Evolutionary conservation across 2,888 invertebrate species (phyloP).

Genomic region (Lacanobia wlatinum): DNA sequence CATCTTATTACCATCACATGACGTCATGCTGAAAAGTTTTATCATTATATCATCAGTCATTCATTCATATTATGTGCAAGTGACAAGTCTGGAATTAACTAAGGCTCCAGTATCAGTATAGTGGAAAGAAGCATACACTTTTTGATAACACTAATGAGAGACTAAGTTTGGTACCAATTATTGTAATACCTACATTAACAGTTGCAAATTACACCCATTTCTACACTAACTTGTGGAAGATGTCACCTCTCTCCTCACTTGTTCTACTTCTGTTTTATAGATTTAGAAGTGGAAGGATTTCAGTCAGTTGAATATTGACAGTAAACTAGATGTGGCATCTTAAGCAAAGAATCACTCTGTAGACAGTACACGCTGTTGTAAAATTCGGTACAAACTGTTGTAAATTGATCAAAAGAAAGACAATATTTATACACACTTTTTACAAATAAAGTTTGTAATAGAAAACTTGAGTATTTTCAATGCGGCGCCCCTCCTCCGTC

Average conservation of each 20-base stretch:
- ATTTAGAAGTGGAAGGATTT: slow-evolving; percentile 38
- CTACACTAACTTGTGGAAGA: slow-evolving; percentile 54
- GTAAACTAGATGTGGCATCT: slow-evolving; percentile 50
- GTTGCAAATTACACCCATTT: slow-evolving; percentile 66
- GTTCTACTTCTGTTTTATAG: slow-evolving; percentile 54
- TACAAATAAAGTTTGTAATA: slow-evolving; percentile 85
- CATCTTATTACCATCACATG: slow-evolving; percentile 20
- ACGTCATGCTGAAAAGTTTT: slow-evolving; percentile 9
- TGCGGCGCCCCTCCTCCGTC: slow-evolving; percentile 75
- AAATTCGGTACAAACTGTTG: slow-evolving; percentile 68
- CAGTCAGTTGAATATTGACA: slow-evolving; percentile 14
- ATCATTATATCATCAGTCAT: slow-evolving; percentile 29
- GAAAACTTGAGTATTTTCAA: slow-evolving; percentile 85
- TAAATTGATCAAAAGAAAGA: slow-evolving; percentile 71
- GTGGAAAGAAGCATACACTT: slow-evolving; percentile 24
- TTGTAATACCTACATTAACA: slow-evolving; percentile 62
- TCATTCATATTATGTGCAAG: slow-evolving; percentile 18
- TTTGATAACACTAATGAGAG: slow-evolving; percentile 29
- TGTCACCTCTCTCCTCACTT: slow-evolving; percentile 43
- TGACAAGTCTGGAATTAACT: slow-evolving; percentile 37
- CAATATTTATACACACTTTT: slow-evolving; percentile 83
- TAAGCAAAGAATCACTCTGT: slow-evolving; percentile 53
- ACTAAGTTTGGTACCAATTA: slow-evolving; percentile 50
- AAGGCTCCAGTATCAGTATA: slow-evolving; percentile 44
- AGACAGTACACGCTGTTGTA: slow-evolving; percentile 67